phyloP scores from a whole-genome alignment of 2,797 vertebrate genomes.

The Pogoniulus pusillus region DNA sequence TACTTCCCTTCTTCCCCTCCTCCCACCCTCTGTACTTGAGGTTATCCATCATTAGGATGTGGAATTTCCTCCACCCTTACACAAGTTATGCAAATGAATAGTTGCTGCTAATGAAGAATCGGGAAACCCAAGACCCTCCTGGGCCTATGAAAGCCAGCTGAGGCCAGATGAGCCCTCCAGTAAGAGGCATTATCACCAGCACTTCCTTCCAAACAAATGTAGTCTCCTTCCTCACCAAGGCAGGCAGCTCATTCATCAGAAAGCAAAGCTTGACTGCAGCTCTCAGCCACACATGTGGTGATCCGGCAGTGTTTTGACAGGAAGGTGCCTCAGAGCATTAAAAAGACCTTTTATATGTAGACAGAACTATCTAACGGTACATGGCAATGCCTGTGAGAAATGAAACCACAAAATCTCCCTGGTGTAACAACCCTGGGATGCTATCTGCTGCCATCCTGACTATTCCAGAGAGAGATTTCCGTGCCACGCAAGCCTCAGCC shows the following conservation, averaged over 20 bases:
- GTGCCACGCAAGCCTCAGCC: neutral
- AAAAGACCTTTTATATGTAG: neutral
- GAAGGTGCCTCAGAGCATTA: neutral
- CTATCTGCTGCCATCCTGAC: slow-evolving; percentile 13
- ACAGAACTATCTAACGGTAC: slow-evolving; percentile 10
- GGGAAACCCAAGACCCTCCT: neutral
- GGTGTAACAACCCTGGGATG: neutral
- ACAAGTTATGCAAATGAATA: neutral
- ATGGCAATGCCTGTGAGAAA: neutral
- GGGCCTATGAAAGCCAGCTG: neutral
- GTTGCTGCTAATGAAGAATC: neutral
- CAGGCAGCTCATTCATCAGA: neutral
- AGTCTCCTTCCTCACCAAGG: neutral
- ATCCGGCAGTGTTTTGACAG: slow-evolving; percentile 20
- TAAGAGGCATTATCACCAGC: neutral
- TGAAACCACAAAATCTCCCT: slow-evolving; percentile 6
- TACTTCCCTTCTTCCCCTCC: neutral
- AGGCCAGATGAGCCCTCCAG: neutral
- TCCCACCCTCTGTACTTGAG: neutral
- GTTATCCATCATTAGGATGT: neutral
- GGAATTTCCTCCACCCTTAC: neutral
- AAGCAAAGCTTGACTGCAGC: neutral
- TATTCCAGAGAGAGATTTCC: neutral
- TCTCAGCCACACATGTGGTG: neutral
- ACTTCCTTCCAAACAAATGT: neutral